These are phyloP conservation scores for Macquaria ambigua DNA, from an alignment of 2,113 vertebrate genomes.

Conservation along the genomic window DNA sequence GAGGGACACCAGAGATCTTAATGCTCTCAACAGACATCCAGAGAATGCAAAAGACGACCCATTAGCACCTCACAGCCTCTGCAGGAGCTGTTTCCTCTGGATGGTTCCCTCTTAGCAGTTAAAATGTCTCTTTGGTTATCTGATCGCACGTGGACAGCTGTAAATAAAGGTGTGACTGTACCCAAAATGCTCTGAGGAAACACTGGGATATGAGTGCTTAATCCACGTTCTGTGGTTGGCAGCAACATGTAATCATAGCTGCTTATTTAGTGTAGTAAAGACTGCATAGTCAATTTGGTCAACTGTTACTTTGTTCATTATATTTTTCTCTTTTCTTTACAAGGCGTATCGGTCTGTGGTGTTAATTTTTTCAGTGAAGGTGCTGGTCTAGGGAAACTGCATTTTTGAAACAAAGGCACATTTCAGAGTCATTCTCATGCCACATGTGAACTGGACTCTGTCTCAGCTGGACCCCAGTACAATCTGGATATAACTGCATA, in stretches of 20 bases:
- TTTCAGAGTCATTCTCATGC: too few relatives aligned
- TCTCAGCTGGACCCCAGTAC: not conserved
- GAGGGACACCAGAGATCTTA: constrained; percentile 5
- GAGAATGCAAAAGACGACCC: constrained; percentile 17
- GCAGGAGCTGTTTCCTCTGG: constrained; percentile 15
- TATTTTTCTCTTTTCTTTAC: too few relatives aligned
- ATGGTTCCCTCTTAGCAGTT: not conserved
- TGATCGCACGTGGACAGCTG: not conserved
- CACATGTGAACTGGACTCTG: not conserved
- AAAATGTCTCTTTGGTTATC: not conserved
- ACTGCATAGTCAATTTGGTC: too few relatives aligned
- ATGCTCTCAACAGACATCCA: constrained; percentile 31
- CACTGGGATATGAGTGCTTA: too few relatives aligned
- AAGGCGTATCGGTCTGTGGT: too few relatives aligned
- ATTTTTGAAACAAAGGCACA: not conserved
- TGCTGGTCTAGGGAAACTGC: too few relatives aligned
- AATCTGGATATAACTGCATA: not conserved
- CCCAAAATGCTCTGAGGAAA: too few relatives aligned
- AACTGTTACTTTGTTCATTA: too few relatives aligned
- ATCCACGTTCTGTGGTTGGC: too few relatives aligned
- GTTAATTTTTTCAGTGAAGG: too few relatives aligned
- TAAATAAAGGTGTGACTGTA: not conserved
- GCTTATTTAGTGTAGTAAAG: too few relatives aligned
- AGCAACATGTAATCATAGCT: too few relatives aligned
- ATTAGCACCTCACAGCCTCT: constrained; percentile 45